A percentile compares a stretch with the other conserved stretches of the same genome.
Evolutionary conservation across 2,888 invertebrate genomes (phyloP).

Genomic region (Acanthococcus lagerstroemiae): DNA sequence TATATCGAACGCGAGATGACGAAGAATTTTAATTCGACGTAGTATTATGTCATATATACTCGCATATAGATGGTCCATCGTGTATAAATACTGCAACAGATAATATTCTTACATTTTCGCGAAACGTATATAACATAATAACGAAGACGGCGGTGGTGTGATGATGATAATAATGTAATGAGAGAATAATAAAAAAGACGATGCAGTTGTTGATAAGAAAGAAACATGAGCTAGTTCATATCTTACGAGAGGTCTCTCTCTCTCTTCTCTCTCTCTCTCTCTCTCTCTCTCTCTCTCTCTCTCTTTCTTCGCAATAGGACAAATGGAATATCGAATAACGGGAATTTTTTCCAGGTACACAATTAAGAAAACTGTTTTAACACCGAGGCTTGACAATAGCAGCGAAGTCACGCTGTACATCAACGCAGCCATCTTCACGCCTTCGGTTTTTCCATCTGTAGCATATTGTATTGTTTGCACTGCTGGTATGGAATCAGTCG

Average conservation of each 20-base stretch:
- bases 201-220: neutral
- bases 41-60: neutral
- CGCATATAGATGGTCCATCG: too few relatives aligned
- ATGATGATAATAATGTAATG: slow-evolving; percentile 9
- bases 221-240: slow-evolving; percentile 20
- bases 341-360: slow-evolving; percentile 26
- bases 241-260: slow-evolving; percentile 21
- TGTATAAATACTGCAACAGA: too few relatives aligned
- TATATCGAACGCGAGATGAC: neutral
- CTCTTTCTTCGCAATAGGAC: slow-evolving; percentile 19
- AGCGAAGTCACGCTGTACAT: slow-evolving; percentile 27
- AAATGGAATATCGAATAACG: slow-evolving; percentile 29
- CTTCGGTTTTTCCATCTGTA: slow-evolving; percentile 6
- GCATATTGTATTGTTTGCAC: neutral
- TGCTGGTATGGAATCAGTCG: neutral
- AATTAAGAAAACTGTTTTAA: slow-evolving; percentile 29
- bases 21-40: slow-evolving; percentile 6
- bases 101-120: neutral
- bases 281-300: neutral
- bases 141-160: neutral
- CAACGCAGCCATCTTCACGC: slow-evolving; percentile 22
- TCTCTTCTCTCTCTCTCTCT: neutral
- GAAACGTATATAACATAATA: neutral
- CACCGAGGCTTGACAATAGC: slow-evolving; percentile 26
- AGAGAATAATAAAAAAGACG: slow-evolving; percentile 4